phyloP scores from a whole-genome alignment of 1,140 invertebrate species.

The Goniozus legneri region DNA sequence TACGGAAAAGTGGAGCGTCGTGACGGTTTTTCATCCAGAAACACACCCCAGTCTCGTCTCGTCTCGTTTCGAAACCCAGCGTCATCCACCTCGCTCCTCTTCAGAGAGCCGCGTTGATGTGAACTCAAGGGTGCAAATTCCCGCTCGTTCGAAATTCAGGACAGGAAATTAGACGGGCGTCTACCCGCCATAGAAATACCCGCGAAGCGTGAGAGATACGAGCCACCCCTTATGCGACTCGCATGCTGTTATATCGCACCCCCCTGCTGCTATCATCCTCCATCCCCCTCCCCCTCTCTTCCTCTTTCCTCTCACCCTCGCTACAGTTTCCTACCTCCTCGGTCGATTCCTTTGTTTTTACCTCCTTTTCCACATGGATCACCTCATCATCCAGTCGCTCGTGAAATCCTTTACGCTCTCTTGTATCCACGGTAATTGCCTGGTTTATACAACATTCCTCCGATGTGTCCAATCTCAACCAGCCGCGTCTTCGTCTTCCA shows the following conservation, averaged over 20 bases:
- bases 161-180: conserved; percentile 54
- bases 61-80: not conserved
- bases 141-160: conserved; percentile 52
- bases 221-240: not conserved
- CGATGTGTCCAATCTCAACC: too few species aligned
- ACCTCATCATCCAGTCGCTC: too few species aligned
- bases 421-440: too few species aligned
- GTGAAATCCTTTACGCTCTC: too few species aligned
- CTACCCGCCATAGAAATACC: conserved; percentile 50
- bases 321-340: too few species aligned
- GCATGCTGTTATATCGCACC: conserved; percentile 5
- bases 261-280: not conserved
- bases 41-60: not conserved
- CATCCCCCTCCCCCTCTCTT: not conserved
- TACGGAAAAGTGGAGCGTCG: not conserved
- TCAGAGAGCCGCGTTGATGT: conserved; percentile 37
- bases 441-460: too few species aligned
- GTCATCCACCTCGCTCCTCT: conserved; percentile 11
- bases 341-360: too few species aligned
- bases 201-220: conserved; percentile 48
- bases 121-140: conserved; percentile 52
- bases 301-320: conserved; percentile 12
- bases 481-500: too few species aligned
- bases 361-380: too few species aligned
- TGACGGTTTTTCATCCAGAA: too few species aligned